Percentiles rank a stretch among this genome's conserved stretches.
Evolutionary conservation across 1,140 invertebrate species (phyloP).

Genomic region (Drosophila biarmipes): DNA sequence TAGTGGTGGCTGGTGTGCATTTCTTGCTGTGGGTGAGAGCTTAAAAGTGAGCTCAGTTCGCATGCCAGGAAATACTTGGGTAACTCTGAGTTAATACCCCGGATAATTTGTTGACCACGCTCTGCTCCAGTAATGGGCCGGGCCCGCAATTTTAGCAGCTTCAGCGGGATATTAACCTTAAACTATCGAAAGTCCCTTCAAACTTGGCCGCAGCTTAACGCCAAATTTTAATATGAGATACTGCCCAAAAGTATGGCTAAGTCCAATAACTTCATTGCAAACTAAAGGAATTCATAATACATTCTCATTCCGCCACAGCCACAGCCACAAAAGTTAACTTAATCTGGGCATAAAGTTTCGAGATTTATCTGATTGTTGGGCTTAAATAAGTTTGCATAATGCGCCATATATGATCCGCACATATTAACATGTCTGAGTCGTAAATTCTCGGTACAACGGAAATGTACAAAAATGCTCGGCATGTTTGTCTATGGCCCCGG

Average conservation of each 20-base stretch:
- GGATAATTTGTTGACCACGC: conserved; percentile 20
- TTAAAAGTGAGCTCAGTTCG: conserved; percentile 23
- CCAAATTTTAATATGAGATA: conserved; percentile 5
- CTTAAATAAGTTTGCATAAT: conserved; percentile 63
- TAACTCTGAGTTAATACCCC: conserved; percentile 22
- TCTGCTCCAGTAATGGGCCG: conserved; percentile 14
- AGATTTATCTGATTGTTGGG: conserved; percentile 43
- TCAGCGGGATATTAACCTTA: conserved; percentile 5
- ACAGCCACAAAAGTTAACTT: conserved; percentile 8
- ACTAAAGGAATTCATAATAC: conserved; percentile 31
- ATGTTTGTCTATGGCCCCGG: conserved; percentile 28
- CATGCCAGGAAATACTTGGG: conserved; percentile 22
- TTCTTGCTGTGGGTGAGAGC: conserved; percentile 17
- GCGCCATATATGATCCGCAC: conserved; percentile 48
- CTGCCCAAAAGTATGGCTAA: conserved; percentile 4
- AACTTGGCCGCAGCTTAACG: neutral
- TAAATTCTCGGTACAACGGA: conserved; percentile 52
- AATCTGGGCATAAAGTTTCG: conserved; percentile 38
- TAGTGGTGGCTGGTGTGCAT: conserved; percentile 26
- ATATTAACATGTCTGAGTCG: conserved; percentile 68
- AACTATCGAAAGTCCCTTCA: conserved; percentile 4
- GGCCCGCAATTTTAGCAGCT: conserved; percentile 14
- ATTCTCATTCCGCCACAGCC: neutral
- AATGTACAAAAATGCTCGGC: conserved; percentile 43
- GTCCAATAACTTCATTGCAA: conserved; percentile 6